Conservation (phyloP, 2,113 vertebrate genomes). For the Bubo blakistoni region DNA sequence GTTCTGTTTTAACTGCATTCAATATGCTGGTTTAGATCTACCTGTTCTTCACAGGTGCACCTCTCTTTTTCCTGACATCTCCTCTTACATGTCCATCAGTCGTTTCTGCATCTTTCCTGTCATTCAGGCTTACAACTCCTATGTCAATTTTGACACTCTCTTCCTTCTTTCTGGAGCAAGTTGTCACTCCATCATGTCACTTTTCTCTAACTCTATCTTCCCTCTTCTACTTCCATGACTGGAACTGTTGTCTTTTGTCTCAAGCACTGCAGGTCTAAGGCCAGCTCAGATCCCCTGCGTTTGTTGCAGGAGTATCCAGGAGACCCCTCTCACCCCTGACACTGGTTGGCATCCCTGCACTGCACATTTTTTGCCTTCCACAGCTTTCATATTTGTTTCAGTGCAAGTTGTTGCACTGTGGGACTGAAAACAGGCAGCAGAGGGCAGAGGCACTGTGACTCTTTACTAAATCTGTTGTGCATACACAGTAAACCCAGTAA, state of each 20-base stretch:
- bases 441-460: not conserved
- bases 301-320: not conserved
- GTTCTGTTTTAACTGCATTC: not conserved
- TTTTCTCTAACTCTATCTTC: not conserved
- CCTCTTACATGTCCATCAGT: not conserved
- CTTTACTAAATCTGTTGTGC: not conserved
- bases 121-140: slow-evolving; percentile 10
- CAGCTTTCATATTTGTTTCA: not conserved
- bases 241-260: not conserved
- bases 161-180: not conserved
- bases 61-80: not conserved
- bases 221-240: not conserved
- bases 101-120: not conserved
- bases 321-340: not conserved
- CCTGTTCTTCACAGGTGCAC: not conserved
- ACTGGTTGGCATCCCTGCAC: not conserved
- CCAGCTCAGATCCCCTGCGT: not conserved
- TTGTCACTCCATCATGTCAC: not conserved
- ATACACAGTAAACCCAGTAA: not conserved
- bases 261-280: not conserved
- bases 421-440: not conserved
- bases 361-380: not conserved
- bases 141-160: not conserved
- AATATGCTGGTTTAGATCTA: not conserved
- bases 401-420: not conserved